phyloP scores from a whole-genome alignment of 2,113 vertebrate genomes.

The Dryoscopus gambensis region DNA sequence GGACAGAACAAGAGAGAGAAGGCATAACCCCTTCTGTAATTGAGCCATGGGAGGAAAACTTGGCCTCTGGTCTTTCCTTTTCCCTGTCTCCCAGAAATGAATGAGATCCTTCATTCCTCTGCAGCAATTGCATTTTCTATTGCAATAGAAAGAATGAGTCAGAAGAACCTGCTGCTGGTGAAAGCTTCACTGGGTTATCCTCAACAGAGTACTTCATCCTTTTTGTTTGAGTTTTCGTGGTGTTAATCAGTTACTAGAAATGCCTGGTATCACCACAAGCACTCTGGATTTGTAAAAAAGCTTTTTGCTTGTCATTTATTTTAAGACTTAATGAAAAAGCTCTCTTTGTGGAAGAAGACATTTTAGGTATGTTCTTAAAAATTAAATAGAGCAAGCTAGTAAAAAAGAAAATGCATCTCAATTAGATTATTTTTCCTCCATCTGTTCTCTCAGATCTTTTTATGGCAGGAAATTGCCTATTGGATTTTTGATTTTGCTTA shows the following conservation, averaged over 20 bases:
- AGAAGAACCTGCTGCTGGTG: conserved; percentile 19
- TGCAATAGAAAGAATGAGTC: conserved; percentile 5
- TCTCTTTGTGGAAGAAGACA: background rate
- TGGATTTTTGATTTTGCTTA: conserved; percentile 52
- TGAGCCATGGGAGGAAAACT: background rate
- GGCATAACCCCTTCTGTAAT: background rate
- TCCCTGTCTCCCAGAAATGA: background rate
- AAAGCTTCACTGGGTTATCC: background rate
- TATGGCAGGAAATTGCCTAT: conserved; percentile 51
- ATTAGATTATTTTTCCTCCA: conserved; percentile 46
- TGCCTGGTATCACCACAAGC: background rate
- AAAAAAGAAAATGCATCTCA: conserved; percentile 38
- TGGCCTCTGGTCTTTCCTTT: background rate
- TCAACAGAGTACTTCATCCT: background rate
- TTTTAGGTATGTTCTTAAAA: conserved; percentile 19
- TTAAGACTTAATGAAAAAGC: conserved; percentile 4
- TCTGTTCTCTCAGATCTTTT: conserved; percentile 40
- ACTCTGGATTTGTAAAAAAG: background rate
- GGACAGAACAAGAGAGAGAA: background rate
- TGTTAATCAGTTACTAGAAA: background rate
- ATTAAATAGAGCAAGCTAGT: background rate
- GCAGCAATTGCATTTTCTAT: background rate
- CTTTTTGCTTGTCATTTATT: conserved; percentile 12
- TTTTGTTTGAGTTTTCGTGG: background rate
- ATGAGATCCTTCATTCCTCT: conserved; percentile 36